These are phyloP conservation scores for Eugnorisma glareosa DNA, from an alignment of 2,888 invertebrate species.

Conservation along the genomic window DNA sequence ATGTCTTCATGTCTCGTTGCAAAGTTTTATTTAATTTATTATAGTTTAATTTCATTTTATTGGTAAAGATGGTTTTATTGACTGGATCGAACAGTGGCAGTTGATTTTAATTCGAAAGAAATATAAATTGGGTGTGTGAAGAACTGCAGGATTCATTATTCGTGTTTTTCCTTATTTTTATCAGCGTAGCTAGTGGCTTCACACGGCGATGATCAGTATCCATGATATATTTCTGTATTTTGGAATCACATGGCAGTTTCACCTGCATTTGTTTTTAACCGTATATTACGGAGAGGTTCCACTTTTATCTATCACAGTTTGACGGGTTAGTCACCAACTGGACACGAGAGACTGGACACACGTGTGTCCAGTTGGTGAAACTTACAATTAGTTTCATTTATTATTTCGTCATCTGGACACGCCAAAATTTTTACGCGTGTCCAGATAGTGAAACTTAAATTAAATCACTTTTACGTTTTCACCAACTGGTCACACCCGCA, in stretches of 20 bases:
- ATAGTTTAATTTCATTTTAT: slow-evolving; percentile 49
- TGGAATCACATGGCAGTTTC: not conserved
- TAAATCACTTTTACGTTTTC: too few relatives aligned
- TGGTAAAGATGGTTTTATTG: slow-evolving; percentile 28
- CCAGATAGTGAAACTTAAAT: too few relatives aligned
- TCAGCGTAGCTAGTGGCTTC: not conserved
- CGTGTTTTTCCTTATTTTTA: not conserved
- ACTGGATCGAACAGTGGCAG: slow-evolving; percentile 6
- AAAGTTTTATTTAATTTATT: slow-evolving; percentile 55
- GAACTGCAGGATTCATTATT: not conserved
- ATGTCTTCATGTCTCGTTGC: slow-evolving; percentile 62
- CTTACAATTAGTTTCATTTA: too few relatives aligned
- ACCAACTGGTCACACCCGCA: too few relatives aligned
- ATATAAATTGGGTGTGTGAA: slow-evolving; percentile 6
- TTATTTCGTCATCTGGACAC: too few relatives aligned
- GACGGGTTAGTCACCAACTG: too few relatives aligned
- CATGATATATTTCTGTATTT: not conserved
- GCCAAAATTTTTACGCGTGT: too few relatives aligned
- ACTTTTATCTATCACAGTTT: not conserved
- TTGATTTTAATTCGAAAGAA: slow-evolving; percentile 29
- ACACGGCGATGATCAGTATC: not conserved
- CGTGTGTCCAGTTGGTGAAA: too few relatives aligned
- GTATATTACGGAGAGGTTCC: not conserved
- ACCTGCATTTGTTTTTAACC: not conserved
- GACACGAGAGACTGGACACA: too few relatives aligned